Conservation (phyloP, 2,797 vertebrate genomes). For the Diceros bicornis region DNA sequence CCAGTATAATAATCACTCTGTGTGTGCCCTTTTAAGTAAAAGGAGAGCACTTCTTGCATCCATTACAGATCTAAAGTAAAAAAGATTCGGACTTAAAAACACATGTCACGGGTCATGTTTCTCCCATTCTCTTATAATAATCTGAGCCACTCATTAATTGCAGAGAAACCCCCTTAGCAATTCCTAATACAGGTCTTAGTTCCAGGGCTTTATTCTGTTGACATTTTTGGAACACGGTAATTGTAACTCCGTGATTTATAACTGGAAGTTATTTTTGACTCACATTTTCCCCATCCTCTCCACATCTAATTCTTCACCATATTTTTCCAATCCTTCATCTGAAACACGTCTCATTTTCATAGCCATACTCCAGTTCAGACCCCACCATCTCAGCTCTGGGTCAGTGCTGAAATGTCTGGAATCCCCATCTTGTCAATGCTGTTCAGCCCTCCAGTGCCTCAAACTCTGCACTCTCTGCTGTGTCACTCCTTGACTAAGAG, state of each 20-base stretch:
- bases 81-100: conserved; percentile 6
- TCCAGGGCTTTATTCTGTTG: not conserved
- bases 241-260: not conserved
- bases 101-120: not conserved
- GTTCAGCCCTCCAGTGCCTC: not conserved
- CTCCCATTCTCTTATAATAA: not conserved
- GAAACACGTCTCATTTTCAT: not conserved
- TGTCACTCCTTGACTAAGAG: not conserved
- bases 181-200: not conserved
- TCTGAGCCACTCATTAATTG: not conserved
- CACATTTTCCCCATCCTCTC: not conserved
- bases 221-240: not conserved
- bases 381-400: not conserved
- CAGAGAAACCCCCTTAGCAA: not conserved
- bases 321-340: not conserved
- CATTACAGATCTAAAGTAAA: not conserved
- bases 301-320: not conserved
- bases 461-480: not conserved
- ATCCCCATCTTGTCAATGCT: not conserved
- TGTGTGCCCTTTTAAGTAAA: conserved; percentile 37
- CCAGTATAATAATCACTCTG: not conserved
- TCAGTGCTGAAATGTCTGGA: not conserved
- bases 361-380: not conserved
- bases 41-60: not conserved
- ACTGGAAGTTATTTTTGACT: not conserved